Conservation (phyloP, 2,888 invertebrate species). For the Lysandra coridon region DNA sequence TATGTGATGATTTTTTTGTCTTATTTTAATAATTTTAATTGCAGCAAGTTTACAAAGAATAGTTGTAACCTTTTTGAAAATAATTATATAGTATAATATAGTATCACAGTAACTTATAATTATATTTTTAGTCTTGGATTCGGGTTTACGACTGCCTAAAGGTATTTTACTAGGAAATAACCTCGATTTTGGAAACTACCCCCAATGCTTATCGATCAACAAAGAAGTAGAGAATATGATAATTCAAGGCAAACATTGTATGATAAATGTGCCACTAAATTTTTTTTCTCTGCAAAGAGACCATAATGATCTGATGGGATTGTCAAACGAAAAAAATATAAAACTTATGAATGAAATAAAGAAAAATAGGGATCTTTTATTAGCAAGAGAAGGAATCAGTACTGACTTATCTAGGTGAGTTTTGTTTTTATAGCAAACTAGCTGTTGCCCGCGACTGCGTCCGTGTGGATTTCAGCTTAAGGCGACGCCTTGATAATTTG, state of each 20-base stretch:
- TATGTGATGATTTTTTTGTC: background rate
- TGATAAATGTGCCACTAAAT: constrained; percentile 50
- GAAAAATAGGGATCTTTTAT: background rate
- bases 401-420: background rate
- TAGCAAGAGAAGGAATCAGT: constrained; percentile 8
- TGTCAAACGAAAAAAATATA: background rate
- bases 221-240: constrained; percentile 45
- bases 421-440: too few species aligned
- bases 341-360: background rate
- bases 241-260: constrained; percentile 62
- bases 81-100: too few species aligned
- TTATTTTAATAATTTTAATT: too few species aligned
- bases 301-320: background rate
- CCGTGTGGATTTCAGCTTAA: too few species aligned
- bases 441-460: too few species aligned
- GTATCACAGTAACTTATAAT: too few species aligned
- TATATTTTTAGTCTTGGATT: constrained; percentile 57
- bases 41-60: too few species aligned
- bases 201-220: constrained; percentile 57
- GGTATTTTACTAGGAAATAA: constrained; percentile 54
- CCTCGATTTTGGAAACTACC: constrained; percentile 55
- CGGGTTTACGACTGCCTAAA: constrained; percentile 55
- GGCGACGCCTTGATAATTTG: too few species aligned
- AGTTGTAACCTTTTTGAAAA: background rate
- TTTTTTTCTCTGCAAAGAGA: constrained; percentile 18